Evolutionary conservation across 2,888 invertebrate genomes (phyloP), one percentile per base, ranked within the genome.

Genomic region (Stictocephala bisonia): DNA sequence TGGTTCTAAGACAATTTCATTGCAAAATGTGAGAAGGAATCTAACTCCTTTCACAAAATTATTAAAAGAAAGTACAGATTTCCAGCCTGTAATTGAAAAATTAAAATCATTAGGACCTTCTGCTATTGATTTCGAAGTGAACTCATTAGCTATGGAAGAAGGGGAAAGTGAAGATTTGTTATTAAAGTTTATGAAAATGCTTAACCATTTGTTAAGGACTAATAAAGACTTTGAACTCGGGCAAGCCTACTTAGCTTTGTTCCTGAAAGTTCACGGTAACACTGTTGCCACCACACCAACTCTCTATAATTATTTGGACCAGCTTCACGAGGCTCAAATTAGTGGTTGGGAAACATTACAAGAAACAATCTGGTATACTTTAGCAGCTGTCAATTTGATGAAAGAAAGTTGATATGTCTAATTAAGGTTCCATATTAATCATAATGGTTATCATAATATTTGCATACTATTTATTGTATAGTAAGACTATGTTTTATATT

Each of bases 221-320:
- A 94, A 93, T 80, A 88, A 83, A 75, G 90, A 97, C 85, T 98
- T 96, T 84, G 98, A 99, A 85, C 85, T 97, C 71, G 91, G 92
- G 0, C 95, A 97, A 82, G 91, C 97, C 0, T 98, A 97, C 84
- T 87, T 98, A 74, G 91, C 91, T 53, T 86, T 96, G 51, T 97
- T 96, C 84, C 84, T 99, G 31, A 96, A 96, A 84, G 88, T 90
- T 41, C 93, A 95, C 81, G 90, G 91, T 0, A 86, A 87, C 74
- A 81, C 85, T 3, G 86, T 94, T 67, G 86, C 88, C 0, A 84
- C 87, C 64, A 86, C 86, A 41, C 83, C 86, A 40, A 85, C 85
- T 44, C 84, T 94, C 53, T 84, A 87, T 22, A 83, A 85, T 26
- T 85, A 85, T 69, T 81, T 94, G 60, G 84, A 84, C 0, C 84